Evolutionary conservation across 2,888 invertebrate species (phyloP).

Genomic region (Pollenia angustigena): DNA sequence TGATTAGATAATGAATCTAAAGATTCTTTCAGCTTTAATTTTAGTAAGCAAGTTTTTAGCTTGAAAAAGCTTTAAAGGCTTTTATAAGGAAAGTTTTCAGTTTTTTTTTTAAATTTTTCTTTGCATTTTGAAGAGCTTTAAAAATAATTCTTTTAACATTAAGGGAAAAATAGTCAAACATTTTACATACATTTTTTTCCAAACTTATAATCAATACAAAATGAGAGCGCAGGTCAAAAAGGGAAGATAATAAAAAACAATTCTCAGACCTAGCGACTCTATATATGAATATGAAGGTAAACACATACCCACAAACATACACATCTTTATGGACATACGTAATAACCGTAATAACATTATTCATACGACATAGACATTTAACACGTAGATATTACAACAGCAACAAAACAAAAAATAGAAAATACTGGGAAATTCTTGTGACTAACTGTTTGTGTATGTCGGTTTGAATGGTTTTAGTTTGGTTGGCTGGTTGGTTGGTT

Average conservation of each 20-base stretch:
- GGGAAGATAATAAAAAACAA: conserved; percentile 21
- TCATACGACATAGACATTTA: background rate
- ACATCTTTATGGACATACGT: conserved; percentile 3
- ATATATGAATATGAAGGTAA: background rate
- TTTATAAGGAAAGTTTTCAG: too few relatives aligned
- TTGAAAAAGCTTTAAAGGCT: too few relatives aligned
- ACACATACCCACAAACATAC: background rate
- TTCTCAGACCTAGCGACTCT: conserved; percentile 49
- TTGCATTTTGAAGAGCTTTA: too few relatives aligned
- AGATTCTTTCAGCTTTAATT: too few relatives aligned
- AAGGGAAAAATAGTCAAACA: too few relatives aligned
- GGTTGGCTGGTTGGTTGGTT: conserved; percentile 33
- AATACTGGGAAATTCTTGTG: conserved; percentile 57
- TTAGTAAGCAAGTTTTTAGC: too few relatives aligned
- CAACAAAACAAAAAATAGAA: background rate
- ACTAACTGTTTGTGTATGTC: conserved; percentile 15
- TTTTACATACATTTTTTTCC: background rate
- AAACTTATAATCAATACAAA: conserved; percentile 71
- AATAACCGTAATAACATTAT: conserved; percentile 30
- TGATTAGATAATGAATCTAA: too few relatives aligned
- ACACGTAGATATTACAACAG: background rate
- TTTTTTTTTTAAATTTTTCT: too few relatives aligned
- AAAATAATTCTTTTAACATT: too few relatives aligned
- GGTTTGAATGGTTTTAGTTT: conserved; percentile 16
- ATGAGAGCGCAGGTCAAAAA: conserved; percentile 73